phyloP scores from a whole-genome alignment of 1,140 invertebrate species.

The Diorhabda carinulata region DNA sequence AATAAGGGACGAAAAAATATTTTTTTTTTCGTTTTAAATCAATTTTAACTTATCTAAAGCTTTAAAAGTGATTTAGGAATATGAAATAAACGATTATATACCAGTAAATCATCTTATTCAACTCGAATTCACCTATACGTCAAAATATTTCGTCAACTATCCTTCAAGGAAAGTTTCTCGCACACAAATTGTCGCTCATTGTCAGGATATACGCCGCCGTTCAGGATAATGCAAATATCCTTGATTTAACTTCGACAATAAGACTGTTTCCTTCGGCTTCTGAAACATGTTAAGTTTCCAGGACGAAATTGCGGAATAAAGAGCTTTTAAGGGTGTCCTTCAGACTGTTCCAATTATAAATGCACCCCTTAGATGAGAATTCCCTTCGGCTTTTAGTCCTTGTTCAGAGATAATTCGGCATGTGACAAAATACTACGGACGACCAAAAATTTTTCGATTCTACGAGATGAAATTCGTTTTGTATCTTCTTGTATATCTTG shows the following conservation, averaged over 20 bases:
- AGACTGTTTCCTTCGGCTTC: conserved; percentile 23
- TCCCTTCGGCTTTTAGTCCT: not conserved
- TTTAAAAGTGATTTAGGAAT: no score
- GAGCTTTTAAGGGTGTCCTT: conserved; percentile 29
- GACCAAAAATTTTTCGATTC: not conserved
- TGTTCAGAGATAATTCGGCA: not conserved
- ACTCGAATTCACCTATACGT: not conserved
- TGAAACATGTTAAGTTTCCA: conserved; percentile 27
- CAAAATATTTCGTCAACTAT: not conserved
- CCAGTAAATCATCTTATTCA: not conserved
- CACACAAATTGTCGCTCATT: conserved; percentile 18
- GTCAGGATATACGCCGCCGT: conserved; percentile 15
- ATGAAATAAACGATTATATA: no score
- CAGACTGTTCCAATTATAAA: conserved; percentile 36
- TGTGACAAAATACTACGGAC: not conserved
- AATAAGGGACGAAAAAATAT: no score
- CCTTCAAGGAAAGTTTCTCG: conserved; percentile 7
- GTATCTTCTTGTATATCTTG: no score
- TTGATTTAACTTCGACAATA: conserved; percentile 34
- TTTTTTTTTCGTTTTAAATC: no score
- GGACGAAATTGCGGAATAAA: conserved; percentile 33
- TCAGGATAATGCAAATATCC: conserved; percentile 31
- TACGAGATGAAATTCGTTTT: not conserved
- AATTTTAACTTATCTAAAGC: no score
- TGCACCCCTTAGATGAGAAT: conserved; percentile 21